Percentiles rank a stretch among this genome's conserved stretches.
phyloP scores from a whole-genome alignment of 2,113 vertebrate species.

The Prunella fulvescens region DNA sequence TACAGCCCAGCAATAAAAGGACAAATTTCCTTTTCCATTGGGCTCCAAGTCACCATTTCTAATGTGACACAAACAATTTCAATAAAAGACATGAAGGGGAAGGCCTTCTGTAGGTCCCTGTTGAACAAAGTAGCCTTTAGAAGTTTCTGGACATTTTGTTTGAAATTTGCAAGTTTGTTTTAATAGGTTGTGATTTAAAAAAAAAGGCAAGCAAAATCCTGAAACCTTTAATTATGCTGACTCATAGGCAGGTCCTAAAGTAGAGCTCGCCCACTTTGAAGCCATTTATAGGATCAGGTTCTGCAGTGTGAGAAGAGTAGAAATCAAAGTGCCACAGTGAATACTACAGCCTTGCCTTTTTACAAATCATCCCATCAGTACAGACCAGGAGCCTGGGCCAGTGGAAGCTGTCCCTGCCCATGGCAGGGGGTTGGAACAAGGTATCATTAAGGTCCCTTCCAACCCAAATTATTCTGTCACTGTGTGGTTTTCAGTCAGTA shows the following conservation, averaged over 20 bases:
- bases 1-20: background rate
- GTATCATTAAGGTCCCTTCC: background rate
- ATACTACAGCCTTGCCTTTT: background rate
- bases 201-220: background rate
- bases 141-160: background rate
- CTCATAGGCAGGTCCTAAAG: slow-evolving; percentile 3
- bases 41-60: background rate
- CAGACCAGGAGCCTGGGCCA: background rate
- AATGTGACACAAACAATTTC: background rate
- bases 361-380: background rate
- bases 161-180: background rate
- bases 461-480: background rate
- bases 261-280: slow-evolving; percentile 24
- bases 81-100: background rate
- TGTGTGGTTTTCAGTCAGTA: background rate
- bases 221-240: slow-evolving; percentile 20
- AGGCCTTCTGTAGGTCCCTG: background rate
- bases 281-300: slow-evolving; percentile 34
- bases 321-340: background rate
- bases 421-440: background rate
- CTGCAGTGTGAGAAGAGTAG: background rate
- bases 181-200: background rate
- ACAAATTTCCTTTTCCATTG: background rate
- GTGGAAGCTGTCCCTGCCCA: background rate
- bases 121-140: background rate